A percentile compares a stretch with the other conserved stretches of the same genome.
phyloP scores from a whole-genome alignment of 1,140 invertebrate genomes.

The Belonocnema kinseyi region DNA sequence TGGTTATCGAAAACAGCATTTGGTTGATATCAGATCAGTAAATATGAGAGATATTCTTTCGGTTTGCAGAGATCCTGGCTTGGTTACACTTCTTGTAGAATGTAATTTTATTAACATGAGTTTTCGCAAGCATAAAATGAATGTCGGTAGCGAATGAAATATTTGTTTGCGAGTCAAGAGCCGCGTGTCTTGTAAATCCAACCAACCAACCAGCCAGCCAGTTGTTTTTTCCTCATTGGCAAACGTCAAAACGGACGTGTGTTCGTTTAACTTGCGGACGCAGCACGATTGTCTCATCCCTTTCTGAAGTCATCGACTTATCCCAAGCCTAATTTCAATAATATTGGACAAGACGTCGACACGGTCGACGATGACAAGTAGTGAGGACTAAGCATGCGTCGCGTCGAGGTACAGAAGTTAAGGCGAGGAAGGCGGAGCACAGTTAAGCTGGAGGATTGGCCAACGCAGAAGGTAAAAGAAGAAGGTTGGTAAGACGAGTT shows the following conservation, averaged over 20 bases:
- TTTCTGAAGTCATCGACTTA: constrained; percentile 30
- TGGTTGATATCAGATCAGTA: neutral
- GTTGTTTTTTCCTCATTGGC: neutral
- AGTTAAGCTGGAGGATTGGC: constrained; percentile 36
- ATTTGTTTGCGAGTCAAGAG: constrained; percentile 21
- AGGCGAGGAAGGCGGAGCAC: constrained; percentile 39
- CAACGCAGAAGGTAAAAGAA: constrained; percentile 30
- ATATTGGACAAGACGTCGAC: constrained; percentile 51
- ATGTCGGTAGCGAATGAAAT: constrained; percentile 27
- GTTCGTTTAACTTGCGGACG: constrained; percentile 4
- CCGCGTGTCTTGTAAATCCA: constrained; percentile 25
- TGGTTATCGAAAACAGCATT: too few relatives aligned
- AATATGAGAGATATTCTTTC: neutral
- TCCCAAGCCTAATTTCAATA: constrained; percentile 59
- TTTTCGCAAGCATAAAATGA: constrained; percentile 31
- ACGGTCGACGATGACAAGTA: constrained; percentile 37
- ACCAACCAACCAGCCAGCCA: neutral
- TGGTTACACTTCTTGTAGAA: neutral
- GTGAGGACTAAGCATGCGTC: constrained; percentile 7
- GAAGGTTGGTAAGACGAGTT: constrained; percentile 51
- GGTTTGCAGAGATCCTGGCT: neutral
- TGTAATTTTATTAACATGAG: constrained; percentile 32
- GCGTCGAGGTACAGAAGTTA: constrained; percentile 41
- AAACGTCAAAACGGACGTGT: constrained; percentile 26
- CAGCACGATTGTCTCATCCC: constrained; percentile 10